Base-by-base conservation (phyloP, 1,140 invertebrate genomes). In the Pachypsylla venusta region DNA sequence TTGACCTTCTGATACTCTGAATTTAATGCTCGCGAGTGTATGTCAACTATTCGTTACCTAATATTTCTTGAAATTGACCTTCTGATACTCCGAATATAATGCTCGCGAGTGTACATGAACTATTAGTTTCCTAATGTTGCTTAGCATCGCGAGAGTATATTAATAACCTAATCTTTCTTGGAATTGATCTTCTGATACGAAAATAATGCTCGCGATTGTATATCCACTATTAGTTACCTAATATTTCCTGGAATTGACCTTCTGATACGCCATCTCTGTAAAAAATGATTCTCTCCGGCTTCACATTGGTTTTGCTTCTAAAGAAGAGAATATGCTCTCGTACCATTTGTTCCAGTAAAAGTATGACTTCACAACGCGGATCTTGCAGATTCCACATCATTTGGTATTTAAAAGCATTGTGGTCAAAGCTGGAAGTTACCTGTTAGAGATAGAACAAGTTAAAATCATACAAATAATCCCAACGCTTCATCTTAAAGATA, bases 41-140 rank as follows among this genome's bases (percentile, higher is more conserved):
- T n/a, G n/a, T n/a, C n/a, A n/a, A n/a, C n/a, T n/a, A n/a, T 35
- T 10, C 16, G n/a, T 48, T 19, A 25, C 22, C 7, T 25, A 55
- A 10, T 57, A 87, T 81, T 66, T 81, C 73, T 1, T 74, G 65
- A 68, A 94, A 92, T 64, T 93, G 87, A 0, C 89, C 89, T 66
- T 93, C 90, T 2, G 85, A 87, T 0, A 95, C 91, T 2, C 90
- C 91, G n/a, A n/a, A n/a, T n/a, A n/a, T n/a, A n/a, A n/a, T n/a
- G n/a, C n/a, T n/a, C n/a, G n/a, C n/a, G n/a, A n/a, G n/a, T n/a
- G n/a, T n/a, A n/a, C n/a, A n/a, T n/a, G n/a, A n/a, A n/a, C n/a
- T n/a, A n/a, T n/a, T n/a, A n/a, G n/a, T n/a, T n/a, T n/a, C n/a
- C n/a, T n/a, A n/a, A n/a, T n/a, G n/a, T n/a, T n/a, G n/a, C n/a